These are phyloP conservation scores for Himalopsyche japonica DNA, from an alignment of 2,888 invertebrate species.

Conservation along the genomic window DNA sequence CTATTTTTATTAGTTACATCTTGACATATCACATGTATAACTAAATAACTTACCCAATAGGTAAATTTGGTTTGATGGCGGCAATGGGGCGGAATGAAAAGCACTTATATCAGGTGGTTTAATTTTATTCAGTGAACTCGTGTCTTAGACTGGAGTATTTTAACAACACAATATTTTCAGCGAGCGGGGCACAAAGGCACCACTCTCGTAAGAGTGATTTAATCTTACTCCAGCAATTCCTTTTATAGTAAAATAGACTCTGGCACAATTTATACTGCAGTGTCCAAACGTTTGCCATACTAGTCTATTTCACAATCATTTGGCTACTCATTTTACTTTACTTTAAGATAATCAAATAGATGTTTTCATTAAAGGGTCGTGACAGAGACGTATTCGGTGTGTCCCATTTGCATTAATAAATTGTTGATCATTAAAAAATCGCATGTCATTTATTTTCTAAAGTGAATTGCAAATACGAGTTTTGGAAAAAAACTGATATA, in stretches of 20 bases:
- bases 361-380: too few relatives aligned
- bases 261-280: neutral
- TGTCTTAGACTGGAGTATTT: neutral
- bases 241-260: neutral
- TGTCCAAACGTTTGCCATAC: neutral
- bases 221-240: neutral
- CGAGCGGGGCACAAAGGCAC: constrained; percentile 12
- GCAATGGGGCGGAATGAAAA: neutral
- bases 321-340: too few relatives aligned
- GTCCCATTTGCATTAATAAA: too few relatives aligned
- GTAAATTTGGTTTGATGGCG: neutral
- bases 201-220: constrained; percentile 11
- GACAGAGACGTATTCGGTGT: too few relatives aligned
- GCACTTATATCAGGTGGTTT: neutral
- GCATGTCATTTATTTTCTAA: too few relatives aligned
- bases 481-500: too few relatives aligned
- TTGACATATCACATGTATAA: too few relatives aligned
- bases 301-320: too few relatives aligned
- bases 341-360: too few relatives aligned
- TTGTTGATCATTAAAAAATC: too few relatives aligned
- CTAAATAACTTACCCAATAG: neutral
- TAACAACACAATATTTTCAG: neutral
- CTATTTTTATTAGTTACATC: too few relatives aligned
- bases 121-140: neutral
- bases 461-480: too few relatives aligned